phyloP scores from a whole-genome alignment of 2,113 vertebrate species.

The Pogona vitticeps region DNA sequence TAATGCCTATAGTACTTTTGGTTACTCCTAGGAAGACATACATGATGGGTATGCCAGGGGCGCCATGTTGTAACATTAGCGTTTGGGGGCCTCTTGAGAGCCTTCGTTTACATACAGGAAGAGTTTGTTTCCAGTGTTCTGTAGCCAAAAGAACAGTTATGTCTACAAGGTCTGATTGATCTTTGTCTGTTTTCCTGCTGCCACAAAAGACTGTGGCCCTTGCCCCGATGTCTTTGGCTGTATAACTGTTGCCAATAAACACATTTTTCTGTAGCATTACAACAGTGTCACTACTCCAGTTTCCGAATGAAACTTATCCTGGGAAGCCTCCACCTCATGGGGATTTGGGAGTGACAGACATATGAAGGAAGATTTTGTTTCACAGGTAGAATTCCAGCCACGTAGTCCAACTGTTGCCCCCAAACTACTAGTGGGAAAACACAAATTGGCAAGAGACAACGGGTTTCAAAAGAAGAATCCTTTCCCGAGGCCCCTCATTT shows the following conservation, averaged over 20 bases:
- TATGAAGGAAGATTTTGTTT: neutral
- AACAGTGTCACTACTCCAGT: neutral
- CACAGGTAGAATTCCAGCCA: neutral
- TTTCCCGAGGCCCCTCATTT: constrained; percentile 51
- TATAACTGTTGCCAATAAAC: neutral
- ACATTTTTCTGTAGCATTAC: neutral
- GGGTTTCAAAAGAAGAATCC: constrained; percentile 44
- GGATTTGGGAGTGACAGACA: neutral
- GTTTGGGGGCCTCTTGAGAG: neutral
- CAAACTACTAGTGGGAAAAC: constrained; percentile 41
- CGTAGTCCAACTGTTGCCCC: neutral
- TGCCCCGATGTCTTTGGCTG: neutral
- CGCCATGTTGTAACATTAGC: neutral
- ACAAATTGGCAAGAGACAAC: constrained; percentile 30
- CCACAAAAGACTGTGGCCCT: neutral
- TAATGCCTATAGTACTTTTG: neutral
- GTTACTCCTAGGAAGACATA: neutral
- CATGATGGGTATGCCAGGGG: neutral
- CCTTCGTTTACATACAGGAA: neutral
- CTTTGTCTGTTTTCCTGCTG: neutral
- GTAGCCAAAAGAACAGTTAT: neutral
- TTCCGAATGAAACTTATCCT: neutral
- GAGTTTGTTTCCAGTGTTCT: neutral
- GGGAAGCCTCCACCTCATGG: neutral
- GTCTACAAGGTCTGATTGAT: neutral